Percentiles rank a stretch among this genome's conserved stretches.
These are phyloP conservation scores for Dryobota labecula DNA, from an alignment of 2,888 invertebrate species.

Conservation along the genomic window DNA sequence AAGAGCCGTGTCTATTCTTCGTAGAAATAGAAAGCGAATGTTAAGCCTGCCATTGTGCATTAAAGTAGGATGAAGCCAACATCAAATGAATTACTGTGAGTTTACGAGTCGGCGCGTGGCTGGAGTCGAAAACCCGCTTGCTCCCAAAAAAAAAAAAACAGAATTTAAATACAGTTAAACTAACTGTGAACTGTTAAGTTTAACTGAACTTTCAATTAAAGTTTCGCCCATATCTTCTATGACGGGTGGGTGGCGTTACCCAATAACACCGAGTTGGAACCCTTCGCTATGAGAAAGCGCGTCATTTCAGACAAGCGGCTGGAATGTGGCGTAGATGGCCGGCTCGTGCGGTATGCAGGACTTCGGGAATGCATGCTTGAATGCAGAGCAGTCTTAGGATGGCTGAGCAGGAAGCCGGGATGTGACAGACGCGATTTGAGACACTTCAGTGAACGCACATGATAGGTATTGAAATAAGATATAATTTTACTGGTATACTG, in stretches of 20 bases:
- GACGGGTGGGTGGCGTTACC: neutral
- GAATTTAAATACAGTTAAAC: no score
- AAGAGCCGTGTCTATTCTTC: no score
- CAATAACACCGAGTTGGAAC: conserved; percentile 3
- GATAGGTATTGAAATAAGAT: neutral
- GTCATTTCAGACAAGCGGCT: conserved; percentile 6
- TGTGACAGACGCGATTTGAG: neutral
- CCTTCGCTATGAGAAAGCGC: neutral
- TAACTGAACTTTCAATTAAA: neutral
- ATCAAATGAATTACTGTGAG: neutral
- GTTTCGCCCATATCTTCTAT: neutral
- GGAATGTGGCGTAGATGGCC: conserved; percentile 1
- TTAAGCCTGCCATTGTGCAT: no score
- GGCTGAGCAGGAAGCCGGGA: neutral
- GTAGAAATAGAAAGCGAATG: no score
- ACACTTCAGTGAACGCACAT: neutral
- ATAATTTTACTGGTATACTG: no score
- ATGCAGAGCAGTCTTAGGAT: neutral
- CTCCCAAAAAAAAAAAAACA: no score
- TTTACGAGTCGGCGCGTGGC: neutral
- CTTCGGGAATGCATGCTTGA: conserved; percentile 21
- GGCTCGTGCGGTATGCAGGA: neutral
- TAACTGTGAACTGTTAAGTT: no score
- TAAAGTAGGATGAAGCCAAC: neutral
- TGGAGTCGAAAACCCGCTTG: neutral